Evolutionary conservation across 2,797 vertebrate genomes (phyloP), one percentile per base, ranked within the genome.

Genomic region (Hemitrygon akajei): DNA sequence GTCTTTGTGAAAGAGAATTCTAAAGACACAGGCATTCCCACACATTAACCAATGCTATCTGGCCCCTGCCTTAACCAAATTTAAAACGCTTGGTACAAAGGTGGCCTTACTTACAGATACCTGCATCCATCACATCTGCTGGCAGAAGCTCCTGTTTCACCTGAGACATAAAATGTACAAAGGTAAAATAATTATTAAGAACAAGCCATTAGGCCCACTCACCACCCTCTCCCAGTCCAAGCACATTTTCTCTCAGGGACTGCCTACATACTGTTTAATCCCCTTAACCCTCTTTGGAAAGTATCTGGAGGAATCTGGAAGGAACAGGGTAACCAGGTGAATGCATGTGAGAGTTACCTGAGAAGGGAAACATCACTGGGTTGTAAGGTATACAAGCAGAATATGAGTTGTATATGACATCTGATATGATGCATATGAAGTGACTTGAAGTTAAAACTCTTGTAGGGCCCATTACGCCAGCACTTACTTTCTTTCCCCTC

Each of bases 31-130:
- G 30, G 27, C 5, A 89, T 20, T 79, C 37, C n/a, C 77, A 34
- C n/a, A 80, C 14, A 0, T 14, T 87, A 27, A 56, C 12, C 58
- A n/a, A n/a, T 63, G 1, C 27, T 14, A 30, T 30, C 10, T 30
- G 82, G 5, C 60, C 25, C 56, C 27, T 86, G 27, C 10, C 56
- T n/a, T 37, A 60, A 16, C 86, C 66, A 16, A 22, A 22, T 22
- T 89, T 37, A 69, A 69, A 37, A 9, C 2, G 82, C 14, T 60
- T 56, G 11, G 56, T 86, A 60, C 30, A 60, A 86, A n/a, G 27
- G 40, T n/a, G 86, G n/a, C n/a, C 69, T 89, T 89, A 89, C 86
- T 89, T 89, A 89, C 86, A 66, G 30, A 18, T 20, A 66, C 63
- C 84, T 30, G 34, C 84, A 20, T n/a, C 86, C 22, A 34, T 66